Conservation (phyloP, 1,140 invertebrate species). For the Drosophila lini region DNA sequence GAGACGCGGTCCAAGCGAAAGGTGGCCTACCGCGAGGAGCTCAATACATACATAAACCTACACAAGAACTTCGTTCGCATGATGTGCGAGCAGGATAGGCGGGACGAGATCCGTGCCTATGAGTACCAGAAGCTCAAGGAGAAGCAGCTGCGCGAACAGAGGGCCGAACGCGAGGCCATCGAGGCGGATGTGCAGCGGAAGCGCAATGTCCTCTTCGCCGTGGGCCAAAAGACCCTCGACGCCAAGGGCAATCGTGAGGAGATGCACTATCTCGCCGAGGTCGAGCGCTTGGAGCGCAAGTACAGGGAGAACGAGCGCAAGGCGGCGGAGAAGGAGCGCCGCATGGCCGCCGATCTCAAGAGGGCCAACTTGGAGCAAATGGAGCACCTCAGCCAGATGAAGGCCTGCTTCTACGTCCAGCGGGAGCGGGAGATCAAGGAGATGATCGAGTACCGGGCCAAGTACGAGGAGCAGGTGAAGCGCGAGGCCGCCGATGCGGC, state of each 20-base stretch:
- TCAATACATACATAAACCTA: constrained; percentile 51
- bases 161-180: constrained; percentile 45
- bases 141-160: constrained; percentile 28
- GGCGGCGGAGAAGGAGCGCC: constrained; percentile 45
- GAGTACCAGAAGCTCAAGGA: constrained; percentile 60
- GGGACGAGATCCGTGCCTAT: constrained; percentile 58
- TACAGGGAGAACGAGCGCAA: constrained; percentile 58
- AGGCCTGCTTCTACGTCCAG: constrained; percentile 61
- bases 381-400: constrained; percentile 49
- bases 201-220: constrained; percentile 50
- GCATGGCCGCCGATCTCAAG: constrained; percentile 48
- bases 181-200: constrained; percentile 44
- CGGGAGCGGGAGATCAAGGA: constrained; percentile 50
- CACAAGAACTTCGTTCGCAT: constrained; percentile 51
- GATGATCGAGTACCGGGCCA: constrained; percentile 33
- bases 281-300: constrained; percentile 62
- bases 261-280: constrained; percentile 67
- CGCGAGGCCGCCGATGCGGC: constrained; percentile 34
- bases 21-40: constrained; percentile 53
- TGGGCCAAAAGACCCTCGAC: constrained; percentile 67
- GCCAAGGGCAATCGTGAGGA: constrained; percentile 68
- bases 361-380: constrained; percentile 54
- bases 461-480: constrained; percentile 44
- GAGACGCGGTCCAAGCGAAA: constrained; percentile 22
- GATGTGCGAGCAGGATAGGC: constrained; percentile 65